Evolutionary conservation across 2,113 vertebrate genomes (phyloP).

Genomic region (Salminus brasiliensis): DNA sequence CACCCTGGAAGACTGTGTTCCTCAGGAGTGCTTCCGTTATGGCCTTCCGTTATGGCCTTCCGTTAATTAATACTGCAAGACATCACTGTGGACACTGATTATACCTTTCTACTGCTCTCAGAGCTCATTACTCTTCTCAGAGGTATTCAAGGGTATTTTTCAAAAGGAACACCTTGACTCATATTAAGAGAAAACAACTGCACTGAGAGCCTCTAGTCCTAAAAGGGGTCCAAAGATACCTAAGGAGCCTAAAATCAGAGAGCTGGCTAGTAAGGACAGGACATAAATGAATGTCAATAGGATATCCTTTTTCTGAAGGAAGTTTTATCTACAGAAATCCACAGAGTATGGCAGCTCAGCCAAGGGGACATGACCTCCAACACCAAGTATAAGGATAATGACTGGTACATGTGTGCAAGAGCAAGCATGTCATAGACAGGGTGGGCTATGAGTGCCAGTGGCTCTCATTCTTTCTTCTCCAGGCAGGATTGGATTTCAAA

Average conservation of each 20-base stretch:
- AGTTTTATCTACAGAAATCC: not conserved
- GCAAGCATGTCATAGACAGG: conserved; percentile 52
- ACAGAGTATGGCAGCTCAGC: not conserved
- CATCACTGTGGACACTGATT: not conserved
- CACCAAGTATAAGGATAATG: conserved; percentile 1
- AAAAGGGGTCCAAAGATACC: too few relatives aligned
- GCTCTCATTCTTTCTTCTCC: conserved; percentile 63
- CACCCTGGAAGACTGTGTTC: not conserved
- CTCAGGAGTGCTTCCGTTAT: conserved; percentile 16
- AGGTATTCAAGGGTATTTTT: not conserved
- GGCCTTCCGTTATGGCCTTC: conserved; percentile 11
- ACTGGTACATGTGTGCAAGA: conserved; percentile 21
- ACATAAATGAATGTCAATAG: not conserved
- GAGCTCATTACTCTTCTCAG: too few relatives aligned
- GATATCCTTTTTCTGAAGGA: not conserved
- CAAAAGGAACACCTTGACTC: not conserved
- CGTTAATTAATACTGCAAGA: conserved; percentile 25
- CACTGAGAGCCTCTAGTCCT: not conserved
- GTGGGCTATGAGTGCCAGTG: conserved; percentile 53
- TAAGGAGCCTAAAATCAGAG: too few relatives aligned
- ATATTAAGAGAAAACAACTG: not conserved
- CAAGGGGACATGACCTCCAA: not conserved
- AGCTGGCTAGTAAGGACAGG: not conserved
- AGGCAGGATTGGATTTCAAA: conserved; percentile 67
- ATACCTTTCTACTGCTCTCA: not conserved